Evolutionary conservation across 2,113 vertebrate species (phyloP).

Genomic region (Athene cunicularia): DNA sequence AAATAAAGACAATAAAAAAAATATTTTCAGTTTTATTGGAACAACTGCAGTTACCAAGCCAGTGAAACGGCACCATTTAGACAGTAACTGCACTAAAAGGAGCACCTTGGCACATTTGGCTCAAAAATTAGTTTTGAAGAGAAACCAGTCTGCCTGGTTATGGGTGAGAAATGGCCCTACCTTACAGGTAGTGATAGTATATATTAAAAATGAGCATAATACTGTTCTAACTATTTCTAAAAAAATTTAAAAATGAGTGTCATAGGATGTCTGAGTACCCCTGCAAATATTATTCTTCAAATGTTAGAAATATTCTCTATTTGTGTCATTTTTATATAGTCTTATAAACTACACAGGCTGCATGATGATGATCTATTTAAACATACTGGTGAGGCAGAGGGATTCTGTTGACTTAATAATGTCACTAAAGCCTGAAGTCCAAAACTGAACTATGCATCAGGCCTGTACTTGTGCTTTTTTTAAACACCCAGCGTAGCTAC

Average conservation of each 20-base stretch:
- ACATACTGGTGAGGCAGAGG: not conserved
- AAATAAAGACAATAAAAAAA: not conserved
- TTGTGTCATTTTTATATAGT: not conserved
- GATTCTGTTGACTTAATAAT: not conserved
- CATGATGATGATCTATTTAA: not conserved
- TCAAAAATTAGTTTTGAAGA: not conserved
- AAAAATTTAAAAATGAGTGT: not conserved
- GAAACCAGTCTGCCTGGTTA: not conserved
- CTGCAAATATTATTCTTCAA: not conserved
- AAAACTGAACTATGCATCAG: not conserved
- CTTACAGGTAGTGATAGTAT: not conserved
- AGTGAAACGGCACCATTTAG: not conserved
- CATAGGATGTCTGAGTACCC: not conserved
- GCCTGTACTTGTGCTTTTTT: not conserved
- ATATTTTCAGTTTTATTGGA: constrained; percentile 9
- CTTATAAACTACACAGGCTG: not conserved
- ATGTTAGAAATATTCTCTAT: not conserved
- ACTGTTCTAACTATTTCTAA: not conserved
- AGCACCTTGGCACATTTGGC: not conserved
- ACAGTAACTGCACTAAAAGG: not conserved
- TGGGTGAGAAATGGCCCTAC: not conserved
- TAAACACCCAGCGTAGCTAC: too few relatives aligned
- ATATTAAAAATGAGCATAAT: not conserved
- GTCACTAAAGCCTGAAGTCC: not conserved
- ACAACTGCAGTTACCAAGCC: not conserved